Evolutionary conservation across 2,888 invertebrate species (phyloP).

Genomic region (Watsonalla cultraria): DNA sequence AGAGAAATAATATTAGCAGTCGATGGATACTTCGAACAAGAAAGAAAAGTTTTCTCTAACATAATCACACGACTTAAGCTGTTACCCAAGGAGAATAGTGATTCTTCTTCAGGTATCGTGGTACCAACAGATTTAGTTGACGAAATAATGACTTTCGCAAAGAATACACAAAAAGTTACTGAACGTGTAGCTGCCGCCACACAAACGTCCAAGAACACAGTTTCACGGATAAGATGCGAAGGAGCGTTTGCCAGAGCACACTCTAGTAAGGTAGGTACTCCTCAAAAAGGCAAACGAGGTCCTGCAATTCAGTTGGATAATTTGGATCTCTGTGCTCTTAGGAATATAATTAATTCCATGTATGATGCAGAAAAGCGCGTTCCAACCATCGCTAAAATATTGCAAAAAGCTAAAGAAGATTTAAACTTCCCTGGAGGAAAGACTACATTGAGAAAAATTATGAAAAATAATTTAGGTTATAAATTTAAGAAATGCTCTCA

Average conservation of each 20-base stretch:
- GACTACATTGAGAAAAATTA: conserved; percentile 2
- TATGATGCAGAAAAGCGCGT: neutral
- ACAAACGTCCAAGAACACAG: neutral
- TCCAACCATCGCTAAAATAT: conserved; percentile 5
- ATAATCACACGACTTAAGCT: neutral
- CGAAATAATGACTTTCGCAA: neutral
- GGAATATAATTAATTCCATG: conserved; percentile 1
- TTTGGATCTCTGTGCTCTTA: conserved; percentile 3
- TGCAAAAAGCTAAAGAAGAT: conserved; percentile 1
- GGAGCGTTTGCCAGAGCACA: neutral
- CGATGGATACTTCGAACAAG: neutral
- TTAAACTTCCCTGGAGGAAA: conserved; percentile 1
- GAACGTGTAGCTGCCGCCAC: conserved; percentile 1
- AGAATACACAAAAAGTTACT: conserved; percentile 1
- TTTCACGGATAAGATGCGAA: conserved; percentile 1
- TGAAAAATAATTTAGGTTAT: conserved; percentile 4
- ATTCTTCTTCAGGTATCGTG: neutral
- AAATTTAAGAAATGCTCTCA: conserved; percentile 4
- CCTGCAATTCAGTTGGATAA: conserved; percentile 6
- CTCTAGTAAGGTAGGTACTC: neutral
- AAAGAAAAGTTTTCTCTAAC: neutral
- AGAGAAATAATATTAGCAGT: neutral
- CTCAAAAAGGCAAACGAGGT: conserved; percentile 1
- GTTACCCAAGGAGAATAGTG: neutral
- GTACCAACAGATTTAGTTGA: neutral